A percentile compares a stretch with the other conserved stretches of the same genome.
These are phyloP conservation scores for Rotaria magnacalcarata DNA, from an alignment of 2,888 invertebrate species.

Conservation along the genomic window DNA sequence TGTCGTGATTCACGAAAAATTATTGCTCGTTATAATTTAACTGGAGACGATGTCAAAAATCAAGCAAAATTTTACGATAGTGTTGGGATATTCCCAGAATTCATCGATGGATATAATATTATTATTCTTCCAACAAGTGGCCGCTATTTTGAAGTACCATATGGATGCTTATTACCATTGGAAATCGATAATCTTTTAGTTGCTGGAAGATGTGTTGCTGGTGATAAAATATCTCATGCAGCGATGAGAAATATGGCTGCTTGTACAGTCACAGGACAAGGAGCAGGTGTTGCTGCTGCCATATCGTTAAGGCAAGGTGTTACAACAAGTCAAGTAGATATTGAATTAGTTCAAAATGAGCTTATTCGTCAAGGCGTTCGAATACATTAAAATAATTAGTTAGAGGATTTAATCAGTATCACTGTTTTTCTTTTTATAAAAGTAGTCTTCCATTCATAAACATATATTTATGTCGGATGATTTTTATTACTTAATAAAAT, in stretches of 20 bases:
- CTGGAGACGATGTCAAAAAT: neutral
- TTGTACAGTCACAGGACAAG: neutral
- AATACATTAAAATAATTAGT: neutral
- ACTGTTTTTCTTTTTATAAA: no score
- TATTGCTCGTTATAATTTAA: neutral
- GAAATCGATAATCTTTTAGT: neutral
- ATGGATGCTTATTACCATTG: neutral
- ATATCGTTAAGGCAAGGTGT: neutral
- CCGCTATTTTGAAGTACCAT: constrained; percentile 2
- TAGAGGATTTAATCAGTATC: neutral
- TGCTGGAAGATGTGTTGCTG: neutral
- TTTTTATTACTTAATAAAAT: no score
- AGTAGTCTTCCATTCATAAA: no score
- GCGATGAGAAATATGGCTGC: constrained; percentile 6
- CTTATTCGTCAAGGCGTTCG: neutral
- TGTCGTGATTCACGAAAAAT: constrained; percentile 7
- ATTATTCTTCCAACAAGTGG: neutral
- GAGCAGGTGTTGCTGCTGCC: neutral
- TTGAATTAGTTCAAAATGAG: neutral
- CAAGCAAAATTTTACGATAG: neutral
- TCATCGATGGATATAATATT: constrained; percentile 3
- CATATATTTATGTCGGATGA: no score
- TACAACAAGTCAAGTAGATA: neutral
- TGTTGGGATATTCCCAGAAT: neutral
- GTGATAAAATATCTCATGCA: constrained; percentile 13